Percentiles rank a stretch among this genome's conserved stretches.
Evolutionary conservation across 2,797 vertebrate species (phyloP).

Genomic region (Sorex maritimensis): DNA sequence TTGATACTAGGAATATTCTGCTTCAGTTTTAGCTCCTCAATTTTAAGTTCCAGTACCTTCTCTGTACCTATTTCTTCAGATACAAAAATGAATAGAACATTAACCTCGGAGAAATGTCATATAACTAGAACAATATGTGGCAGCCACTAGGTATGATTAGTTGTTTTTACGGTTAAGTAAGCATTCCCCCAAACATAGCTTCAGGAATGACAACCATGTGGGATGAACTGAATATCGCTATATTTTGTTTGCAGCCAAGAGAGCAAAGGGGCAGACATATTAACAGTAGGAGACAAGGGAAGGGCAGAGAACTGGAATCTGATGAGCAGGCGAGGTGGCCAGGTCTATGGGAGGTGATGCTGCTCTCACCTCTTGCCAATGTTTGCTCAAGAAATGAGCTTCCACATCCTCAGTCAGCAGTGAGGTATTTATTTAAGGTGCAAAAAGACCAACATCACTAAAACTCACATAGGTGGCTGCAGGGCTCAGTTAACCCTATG

Average conservation of each 20-base stretch:
- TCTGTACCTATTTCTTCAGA: neutral
- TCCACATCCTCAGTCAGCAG: neutral
- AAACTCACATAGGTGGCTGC: neutral
- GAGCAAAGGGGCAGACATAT: neutral
- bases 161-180: constrained; percentile 11
- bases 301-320: neutral
- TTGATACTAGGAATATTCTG: neutral
- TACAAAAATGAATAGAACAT: neutral
- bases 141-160: neutral
- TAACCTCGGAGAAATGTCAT: neutral
- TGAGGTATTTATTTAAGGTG: neutral
- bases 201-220: neutral
- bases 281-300: neutral
- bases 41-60: neutral
- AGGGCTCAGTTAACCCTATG: neutral
- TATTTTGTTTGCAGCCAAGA: neutral
- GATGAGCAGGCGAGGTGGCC: neutral
- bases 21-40: neutral
- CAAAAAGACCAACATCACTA: neutral
- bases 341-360: neutral
- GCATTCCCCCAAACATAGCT: neutral
- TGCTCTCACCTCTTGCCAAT: neutral
- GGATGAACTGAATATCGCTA: neutral
- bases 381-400: neutral
- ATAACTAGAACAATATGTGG: neutral